A percentile compares a stretch with the other conserved stretches of the same genome.
These are phyloP conservation scores for Oreonectes daqikongensis DNA, from an alignment of 2,797 vertebrate genomes.

Conservation along the genomic window DNA sequence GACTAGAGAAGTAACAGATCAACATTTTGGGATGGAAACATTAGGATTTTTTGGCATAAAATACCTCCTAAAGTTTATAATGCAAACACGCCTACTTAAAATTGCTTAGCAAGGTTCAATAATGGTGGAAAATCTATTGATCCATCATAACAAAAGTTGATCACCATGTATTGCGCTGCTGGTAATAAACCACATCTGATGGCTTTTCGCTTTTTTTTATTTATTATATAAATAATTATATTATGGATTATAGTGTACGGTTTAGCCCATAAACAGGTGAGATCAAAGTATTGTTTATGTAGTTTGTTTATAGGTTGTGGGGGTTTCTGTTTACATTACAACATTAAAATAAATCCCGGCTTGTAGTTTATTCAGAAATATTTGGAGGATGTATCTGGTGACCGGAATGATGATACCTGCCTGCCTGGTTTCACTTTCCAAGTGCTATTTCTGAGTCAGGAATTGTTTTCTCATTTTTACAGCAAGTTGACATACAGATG, in stretches of 20 bases:
- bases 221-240: too few species aligned
- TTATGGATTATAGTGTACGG: not conserved
- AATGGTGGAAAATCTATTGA: too few species aligned
- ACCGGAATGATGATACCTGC: not conserved
- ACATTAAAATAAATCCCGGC: not conserved
- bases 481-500: constrained; percentile 15
- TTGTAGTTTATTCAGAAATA: not conserved
- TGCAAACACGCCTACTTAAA: too few species aligned
- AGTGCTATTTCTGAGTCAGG: constrained; percentile 30
- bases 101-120: too few species aligned
- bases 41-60: not conserved
- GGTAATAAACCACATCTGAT: too few species aligned
- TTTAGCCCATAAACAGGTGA: not conserved
- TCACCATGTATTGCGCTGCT: too few species aligned
- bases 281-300: not conserved
- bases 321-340: not conserved
- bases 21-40: not conserved
- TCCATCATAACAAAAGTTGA: too few species aligned
- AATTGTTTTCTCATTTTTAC: constrained; percentile 7
- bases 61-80: not conserved
- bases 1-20: constrained; percentile 31
- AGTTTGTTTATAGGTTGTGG: not conserved
- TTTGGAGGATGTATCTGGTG: not conserved
- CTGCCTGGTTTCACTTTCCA: constrained; percentile 19
- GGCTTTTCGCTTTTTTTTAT: too few species aligned